A percentile compares a stretch with the other conserved stretches of the same genome.
These are phyloP conservation scores for Propithecus coquereli DNA, from an alignment of 2,113 vertebrate species.

Conservation along the genomic window DNA sequence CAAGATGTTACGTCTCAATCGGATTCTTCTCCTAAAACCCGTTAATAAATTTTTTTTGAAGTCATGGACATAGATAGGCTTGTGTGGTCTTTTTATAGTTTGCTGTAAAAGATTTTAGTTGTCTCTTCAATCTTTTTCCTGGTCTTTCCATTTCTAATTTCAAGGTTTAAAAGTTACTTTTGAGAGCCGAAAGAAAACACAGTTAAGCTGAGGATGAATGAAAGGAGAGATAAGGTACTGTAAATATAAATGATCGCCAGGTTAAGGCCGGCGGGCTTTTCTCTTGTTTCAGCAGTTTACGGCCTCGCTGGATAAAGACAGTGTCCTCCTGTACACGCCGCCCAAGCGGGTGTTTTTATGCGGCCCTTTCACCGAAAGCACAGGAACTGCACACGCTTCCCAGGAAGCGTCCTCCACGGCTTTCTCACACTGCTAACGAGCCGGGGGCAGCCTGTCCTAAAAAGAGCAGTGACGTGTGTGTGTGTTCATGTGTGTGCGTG, in stretches of 20 bases:
- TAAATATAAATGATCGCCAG: conserved; percentile 1
- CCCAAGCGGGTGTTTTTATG: neutral
- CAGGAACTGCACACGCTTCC: neutral
- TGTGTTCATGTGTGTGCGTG: neutral
- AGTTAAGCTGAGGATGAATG: conserved; percentile 46
- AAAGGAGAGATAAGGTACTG: neutral
- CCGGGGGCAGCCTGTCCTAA: neutral
- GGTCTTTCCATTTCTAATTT: conserved; percentile 43
- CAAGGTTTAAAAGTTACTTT: conserved; percentile 30
- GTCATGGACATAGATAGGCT: neutral
- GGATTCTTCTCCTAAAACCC: conserved; percentile 8
- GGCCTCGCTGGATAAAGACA: neutral
- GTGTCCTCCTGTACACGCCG: neutral
- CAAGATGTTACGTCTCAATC: conserved; percentile 30
- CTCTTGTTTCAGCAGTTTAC: neutral
- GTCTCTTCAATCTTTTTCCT: conserved; percentile 42
- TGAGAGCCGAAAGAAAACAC: conserved; percentile 9
- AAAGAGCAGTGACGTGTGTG: neutral
- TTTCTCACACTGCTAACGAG: neutral
- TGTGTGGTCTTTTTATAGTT: neutral
- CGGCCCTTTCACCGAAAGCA: neutral
- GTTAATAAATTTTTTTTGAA: conserved; percentile 30
- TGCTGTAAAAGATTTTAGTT: conserved; percentile 35
- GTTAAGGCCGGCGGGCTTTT: neutral
- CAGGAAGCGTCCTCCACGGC: neutral